These are phyloP conservation scores for Ailuropoda melanoleuca DNA, from an alignment of 2,113 vertebrate genomes.

Conservation along the genomic window DNA sequence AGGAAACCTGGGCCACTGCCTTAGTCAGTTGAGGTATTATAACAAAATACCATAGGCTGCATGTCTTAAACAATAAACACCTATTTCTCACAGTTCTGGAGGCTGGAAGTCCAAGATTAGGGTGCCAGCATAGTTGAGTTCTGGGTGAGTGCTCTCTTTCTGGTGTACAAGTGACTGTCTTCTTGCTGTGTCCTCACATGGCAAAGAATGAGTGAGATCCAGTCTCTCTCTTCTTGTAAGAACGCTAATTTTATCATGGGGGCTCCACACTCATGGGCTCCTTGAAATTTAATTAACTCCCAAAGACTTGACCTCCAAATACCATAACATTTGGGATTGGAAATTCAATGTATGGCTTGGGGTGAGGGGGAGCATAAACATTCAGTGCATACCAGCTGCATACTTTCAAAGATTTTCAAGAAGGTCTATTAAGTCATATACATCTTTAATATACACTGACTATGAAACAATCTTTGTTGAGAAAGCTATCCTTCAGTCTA, in stretches of 20 bases:
- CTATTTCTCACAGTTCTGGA: not conserved
- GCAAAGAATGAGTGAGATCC: not conserved
- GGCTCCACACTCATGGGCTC: not conserved
- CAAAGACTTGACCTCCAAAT: not conserved
- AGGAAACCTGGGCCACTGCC: not conserved
- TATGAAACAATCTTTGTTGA: not conserved
- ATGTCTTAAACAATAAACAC: not conserved
- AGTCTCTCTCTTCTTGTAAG: not conserved
- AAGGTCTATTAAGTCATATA: not conserved
- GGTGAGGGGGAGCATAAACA: not conserved
- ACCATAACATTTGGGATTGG: not conserved
- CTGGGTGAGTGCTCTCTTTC: not conserved
- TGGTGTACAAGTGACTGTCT: not conserved
- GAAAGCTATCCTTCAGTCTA: not conserved
- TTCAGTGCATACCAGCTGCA: not conserved
- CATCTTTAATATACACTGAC: not conserved
- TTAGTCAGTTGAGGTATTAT: not conserved
- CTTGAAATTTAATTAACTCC: not conserved
- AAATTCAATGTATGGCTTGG: not conserved
- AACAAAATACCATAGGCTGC: not conserved
- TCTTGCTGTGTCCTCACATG: not conserved
- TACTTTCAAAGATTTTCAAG: not conserved
- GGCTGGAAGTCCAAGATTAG: not conserved
- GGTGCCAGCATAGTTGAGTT: not conserved
- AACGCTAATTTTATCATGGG: not conserved